Evolutionary conservation across 2,888 invertebrate species (phyloP).

Genomic region (Formica aserva): DNA sequence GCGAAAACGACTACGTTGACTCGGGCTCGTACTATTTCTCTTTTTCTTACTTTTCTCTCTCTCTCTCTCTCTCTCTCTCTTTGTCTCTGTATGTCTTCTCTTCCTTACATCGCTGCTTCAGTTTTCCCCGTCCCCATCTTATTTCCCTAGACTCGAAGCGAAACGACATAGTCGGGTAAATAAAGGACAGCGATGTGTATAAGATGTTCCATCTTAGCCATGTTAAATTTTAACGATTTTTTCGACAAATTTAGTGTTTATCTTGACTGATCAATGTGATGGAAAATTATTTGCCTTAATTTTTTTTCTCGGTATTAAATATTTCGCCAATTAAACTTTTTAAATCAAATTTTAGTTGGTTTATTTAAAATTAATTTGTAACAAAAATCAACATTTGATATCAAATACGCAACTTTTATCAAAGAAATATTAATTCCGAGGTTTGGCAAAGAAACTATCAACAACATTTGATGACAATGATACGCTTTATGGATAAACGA

Average conservation of each 20-base stretch:
- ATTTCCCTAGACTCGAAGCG: slow-evolving; percentile 62
- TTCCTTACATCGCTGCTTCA: slow-evolving; percentile 25
- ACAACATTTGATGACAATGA: background rate
- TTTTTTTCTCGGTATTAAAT: background rate
- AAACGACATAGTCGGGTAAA: slow-evolving; percentile 61
- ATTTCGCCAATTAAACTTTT: background rate
- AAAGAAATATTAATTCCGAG: background rate
- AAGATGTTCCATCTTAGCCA: background rate
- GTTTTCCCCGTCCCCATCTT: slow-evolving; percentile 41
- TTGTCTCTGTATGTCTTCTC: background rate
- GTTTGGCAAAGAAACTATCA: slow-evolving; percentile 5
- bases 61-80: background rate
- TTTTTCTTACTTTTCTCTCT: slow-evolving; percentile 9
- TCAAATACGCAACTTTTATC: slow-evolving; percentile 2
- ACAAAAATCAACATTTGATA: background rate
- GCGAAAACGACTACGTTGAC: slow-evolving; percentile 67
- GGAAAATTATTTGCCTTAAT: background rate
- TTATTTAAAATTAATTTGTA: slow-evolving; percentile 8
- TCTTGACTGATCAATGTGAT: background rate
- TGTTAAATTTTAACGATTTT: slow-evolving; percentile 31
- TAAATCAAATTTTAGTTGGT: background rate
- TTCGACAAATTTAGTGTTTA: slow-evolving; percentile 13
- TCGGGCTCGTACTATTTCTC: slow-evolving; percentile 26
- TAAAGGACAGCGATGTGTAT: slow-evolving; percentile 63
- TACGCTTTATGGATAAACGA: slow-evolving; percentile 19